These are phyloP conservation scores for Diabrotica undecimpunctata DNA, from an alignment of 1,140 invertebrate species.

Conservation along the genomic window DNA sequence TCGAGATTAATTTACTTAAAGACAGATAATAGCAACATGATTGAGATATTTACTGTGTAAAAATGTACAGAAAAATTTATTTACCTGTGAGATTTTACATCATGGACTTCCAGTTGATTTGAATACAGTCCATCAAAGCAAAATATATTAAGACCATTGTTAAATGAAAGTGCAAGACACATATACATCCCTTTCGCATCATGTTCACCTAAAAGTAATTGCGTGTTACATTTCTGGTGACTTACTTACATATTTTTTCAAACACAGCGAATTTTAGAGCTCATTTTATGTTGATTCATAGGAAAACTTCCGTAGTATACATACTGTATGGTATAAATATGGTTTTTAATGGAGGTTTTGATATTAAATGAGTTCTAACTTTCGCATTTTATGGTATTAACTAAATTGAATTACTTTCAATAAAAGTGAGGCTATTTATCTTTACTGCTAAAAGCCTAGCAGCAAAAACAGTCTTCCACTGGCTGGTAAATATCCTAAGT, in stretches of 20 bases:
- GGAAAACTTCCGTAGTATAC: no score
- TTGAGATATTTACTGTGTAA: no score
- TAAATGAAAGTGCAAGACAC: conserved; percentile 24
- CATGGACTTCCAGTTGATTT: conserved; percentile 25
- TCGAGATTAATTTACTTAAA: no score
- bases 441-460: conserved; percentile 36
- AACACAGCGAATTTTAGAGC: no score
- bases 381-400: no score
- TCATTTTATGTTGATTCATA: no score
- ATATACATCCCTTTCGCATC: conserved; percentile 17
- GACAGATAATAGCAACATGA: no score
- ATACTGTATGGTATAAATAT: no score
- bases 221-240: no score
- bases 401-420: conserved; percentile 24
- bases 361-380: no score
- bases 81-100: conserved; percentile 30
- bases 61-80: not conserved
- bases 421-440: conserved; percentile 38
- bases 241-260: no score
- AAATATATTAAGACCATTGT: conserved; percentile 26
- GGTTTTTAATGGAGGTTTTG: no score
- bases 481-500: conserved; percentile 36
- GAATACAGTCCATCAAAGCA: conserved; percentile 25
- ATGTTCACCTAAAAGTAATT: conserved; percentile 21
- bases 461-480: conserved; percentile 34